phyloP scores from a whole-genome alignment of 2,888 invertebrate species.

The Drosophila hawaiiensis region DNA sequence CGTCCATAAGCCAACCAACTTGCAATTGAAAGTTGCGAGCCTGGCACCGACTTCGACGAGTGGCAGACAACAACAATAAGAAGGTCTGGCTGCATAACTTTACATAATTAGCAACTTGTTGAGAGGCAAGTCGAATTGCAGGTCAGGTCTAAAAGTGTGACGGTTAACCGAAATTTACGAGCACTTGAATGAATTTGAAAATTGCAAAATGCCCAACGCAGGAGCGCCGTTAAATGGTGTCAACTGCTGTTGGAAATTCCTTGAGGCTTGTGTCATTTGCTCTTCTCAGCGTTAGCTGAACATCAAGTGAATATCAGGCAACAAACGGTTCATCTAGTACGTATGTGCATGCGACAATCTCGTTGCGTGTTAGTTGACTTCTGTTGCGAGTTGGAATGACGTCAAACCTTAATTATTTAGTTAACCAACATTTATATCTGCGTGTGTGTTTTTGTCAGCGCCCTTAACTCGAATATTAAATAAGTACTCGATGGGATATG shows the following conservation, averaged over 20 bases:
- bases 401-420: conserved; percentile 66
- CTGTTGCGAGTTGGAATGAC: conserved; percentile 50
- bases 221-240: conserved; percentile 7
- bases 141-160: conserved; percentile 17
- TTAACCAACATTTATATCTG: conserved; percentile 19
- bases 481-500: conserved; percentile 5
- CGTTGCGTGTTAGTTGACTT: conserved; percentile 37
- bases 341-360: conserved; percentile 3
- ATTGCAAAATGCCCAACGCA: conserved; percentile 37
- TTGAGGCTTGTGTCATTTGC: conserved; percentile 14
- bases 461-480: conserved; percentile 27
- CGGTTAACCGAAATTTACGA: conserved; percentile 37
- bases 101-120: conserved; percentile 63
- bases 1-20: conserved; percentile 44
- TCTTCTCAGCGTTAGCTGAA: neutral
- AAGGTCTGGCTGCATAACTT: conserved; percentile 47
- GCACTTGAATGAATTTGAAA: conserved; percentile 50
- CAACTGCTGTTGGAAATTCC: conserved; percentile 14
- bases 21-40: conserved; percentile 40
- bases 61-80: conserved; percentile 55
- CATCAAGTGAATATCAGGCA: conserved; percentile 7
- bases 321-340: neutral
- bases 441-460: conserved; percentile 9
- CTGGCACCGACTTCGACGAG: conserved; percentile 12
- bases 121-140: conserved; percentile 30